phyloP scores from a whole-genome alignment of 2,888 invertebrate genomes.

The Heliothis peltigera region DNA sequence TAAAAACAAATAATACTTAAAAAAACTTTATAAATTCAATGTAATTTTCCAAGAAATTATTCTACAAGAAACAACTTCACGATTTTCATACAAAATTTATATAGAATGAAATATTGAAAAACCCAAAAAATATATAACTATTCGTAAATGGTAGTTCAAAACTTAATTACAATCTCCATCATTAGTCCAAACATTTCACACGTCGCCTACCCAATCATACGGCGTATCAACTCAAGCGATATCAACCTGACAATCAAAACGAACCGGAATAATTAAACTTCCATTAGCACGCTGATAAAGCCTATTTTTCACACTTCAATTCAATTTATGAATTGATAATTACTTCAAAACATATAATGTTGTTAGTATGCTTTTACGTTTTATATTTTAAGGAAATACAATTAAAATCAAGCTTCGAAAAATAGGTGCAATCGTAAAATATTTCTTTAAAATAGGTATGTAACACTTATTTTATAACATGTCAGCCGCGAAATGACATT shows the following conservation, averaged over 20 bases:
- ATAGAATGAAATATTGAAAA: no score
- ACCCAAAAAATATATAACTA: no score
- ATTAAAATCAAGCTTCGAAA: neutral
- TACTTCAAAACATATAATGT: neutral
- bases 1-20: neutral
- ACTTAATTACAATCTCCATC: neutral
- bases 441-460: conserved; percentile 55
- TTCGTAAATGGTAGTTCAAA: no score
- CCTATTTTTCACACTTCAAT: conserved; percentile 20
- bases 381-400: neutral
- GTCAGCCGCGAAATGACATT: conserved; percentile 53
- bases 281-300: conserved; percentile 34
- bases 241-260: conserved; percentile 22
- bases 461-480: conserved; percentile 49
- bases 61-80: no score
- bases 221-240: conserved; percentile 12
- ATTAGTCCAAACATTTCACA: conserved; percentile 34
- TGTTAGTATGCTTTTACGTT: neutral
- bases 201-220: conserved; percentile 6
- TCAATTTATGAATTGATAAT: conserved; percentile 29
- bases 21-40: neutral
- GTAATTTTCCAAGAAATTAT: neutral
- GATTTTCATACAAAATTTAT: no score
- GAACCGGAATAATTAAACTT: conserved; percentile 24
- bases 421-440: conserved; percentile 19